Evolutionary conservation across 2,113 vertebrate genomes (phyloP).

Genomic region (Tyrannus savana): DNA sequence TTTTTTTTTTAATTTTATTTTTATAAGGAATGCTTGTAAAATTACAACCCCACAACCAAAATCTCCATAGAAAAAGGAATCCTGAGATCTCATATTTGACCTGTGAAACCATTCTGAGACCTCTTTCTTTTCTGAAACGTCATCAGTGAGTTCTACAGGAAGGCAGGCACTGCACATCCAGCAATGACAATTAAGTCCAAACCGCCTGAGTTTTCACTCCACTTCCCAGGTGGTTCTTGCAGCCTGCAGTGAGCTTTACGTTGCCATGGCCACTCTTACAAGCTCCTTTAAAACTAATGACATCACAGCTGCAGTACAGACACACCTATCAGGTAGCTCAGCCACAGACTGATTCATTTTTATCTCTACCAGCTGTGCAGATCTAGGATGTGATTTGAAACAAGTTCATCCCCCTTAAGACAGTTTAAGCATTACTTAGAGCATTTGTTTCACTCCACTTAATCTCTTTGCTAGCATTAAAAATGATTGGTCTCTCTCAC

Average conservation of each 20-base stretch:
- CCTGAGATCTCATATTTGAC: neutral
- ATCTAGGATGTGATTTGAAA: neutral
- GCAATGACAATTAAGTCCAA: neutral
- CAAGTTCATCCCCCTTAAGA: neutral
- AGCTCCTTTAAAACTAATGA: neutral
- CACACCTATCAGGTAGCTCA: neutral
- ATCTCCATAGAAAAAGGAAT: neutral
- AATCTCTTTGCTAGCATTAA: neutral
- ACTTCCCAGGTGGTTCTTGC: neutral
- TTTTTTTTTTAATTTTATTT: neutral
- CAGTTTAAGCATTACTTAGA: neutral
- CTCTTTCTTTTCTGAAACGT: neutral
- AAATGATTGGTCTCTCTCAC: neutral
- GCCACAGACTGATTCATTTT: neutral
- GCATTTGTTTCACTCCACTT: neutral
- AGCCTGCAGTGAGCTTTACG: neutral
- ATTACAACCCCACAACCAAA: neutral
- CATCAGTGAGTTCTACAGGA: neutral
- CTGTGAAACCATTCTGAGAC: neutral
- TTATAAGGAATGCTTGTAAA: neutral
- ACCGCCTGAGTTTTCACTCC: neutral
- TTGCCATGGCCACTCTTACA: neutral
- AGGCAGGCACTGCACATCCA: neutral
- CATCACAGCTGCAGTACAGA: neutral
- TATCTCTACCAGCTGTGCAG: neutral